Evolutionary conservation across 2,888 invertebrate genomes (phyloP).

Genomic region (Anodontia alba): DNA sequence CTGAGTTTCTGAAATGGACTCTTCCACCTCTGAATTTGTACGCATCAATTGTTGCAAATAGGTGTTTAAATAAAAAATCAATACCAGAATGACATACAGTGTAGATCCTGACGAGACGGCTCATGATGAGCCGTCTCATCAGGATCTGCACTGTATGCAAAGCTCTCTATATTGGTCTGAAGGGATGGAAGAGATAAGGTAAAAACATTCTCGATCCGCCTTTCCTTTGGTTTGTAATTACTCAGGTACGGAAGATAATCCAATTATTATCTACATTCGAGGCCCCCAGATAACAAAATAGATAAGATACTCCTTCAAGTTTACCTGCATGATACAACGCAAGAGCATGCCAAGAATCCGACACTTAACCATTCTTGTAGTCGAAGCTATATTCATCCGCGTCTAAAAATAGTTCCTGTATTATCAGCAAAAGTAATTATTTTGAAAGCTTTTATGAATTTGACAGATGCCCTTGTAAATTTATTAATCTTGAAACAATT

Average conservation of each 20-base stretch:
- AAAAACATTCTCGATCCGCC: too few species aligned
- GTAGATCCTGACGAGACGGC: too few species aligned
- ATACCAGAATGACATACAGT: too few species aligned
- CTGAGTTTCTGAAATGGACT: too few species aligned
- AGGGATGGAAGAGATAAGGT: too few species aligned
- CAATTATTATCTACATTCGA: neutral
- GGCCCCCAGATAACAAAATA: neutral
- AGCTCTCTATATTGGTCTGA: too few species aligned
- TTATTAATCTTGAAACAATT: neutral
- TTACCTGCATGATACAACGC: neutral
- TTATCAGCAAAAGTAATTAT: neutral
- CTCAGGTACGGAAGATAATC: neutral
- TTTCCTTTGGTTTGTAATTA: neutral
- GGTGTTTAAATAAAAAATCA: too few species aligned
- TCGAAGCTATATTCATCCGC: conserved; percentile 21
- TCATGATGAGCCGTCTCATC: too few species aligned
- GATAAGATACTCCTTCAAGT: neutral
- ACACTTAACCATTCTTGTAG: conserved; percentile 7
- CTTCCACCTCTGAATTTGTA: too few species aligned
- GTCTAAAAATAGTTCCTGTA: conserved; percentile 36
- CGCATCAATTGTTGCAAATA: too few species aligned
- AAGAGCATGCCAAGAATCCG: conserved; percentile 12
- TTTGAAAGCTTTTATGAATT: neutral
- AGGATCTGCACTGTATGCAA: too few species aligned
- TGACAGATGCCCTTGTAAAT: neutral